Evolutionary conservation across 2,888 invertebrate species (phyloP), one percentile per base, ranked within the genome.

Genomic region (Cryptus armator): DNA sequence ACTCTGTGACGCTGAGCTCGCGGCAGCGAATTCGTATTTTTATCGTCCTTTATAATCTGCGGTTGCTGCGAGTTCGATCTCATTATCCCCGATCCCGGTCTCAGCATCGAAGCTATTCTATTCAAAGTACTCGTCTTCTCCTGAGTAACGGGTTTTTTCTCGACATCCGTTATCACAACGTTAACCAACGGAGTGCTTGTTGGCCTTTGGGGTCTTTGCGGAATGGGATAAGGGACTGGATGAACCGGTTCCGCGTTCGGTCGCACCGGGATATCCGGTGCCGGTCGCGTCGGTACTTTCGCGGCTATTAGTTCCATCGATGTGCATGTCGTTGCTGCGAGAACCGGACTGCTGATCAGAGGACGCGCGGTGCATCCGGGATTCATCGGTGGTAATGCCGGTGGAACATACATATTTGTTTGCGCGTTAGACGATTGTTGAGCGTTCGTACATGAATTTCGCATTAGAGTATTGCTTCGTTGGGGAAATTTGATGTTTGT

Each of bases 321-420:
- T 0, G 97, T 96, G 88, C 97, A 97, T 0, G 98, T 98, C 0
- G 98, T 98, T 2, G 96, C 96, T 92, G 97, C 97, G 74, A 98
- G 93, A 71, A 97, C 97, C 0, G 98, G 98, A 86, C 96, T 96
- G 7, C 97, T 97, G 87, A 98, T 98, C 10, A 97, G 95, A 0
- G 97, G 97, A 87, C 97, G 95, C 0, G 96, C 95, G 48, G 94
- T 95, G 59, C 95, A 95, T 4, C 95, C 95, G 0, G 95, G 95
- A 92, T 96, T 96, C 19, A 95, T 94, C 0, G 97, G 96, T 0
- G 97, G 96, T 85, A 96, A 94, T 0, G 95, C 95, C 0, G 96
- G 94, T 29, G 95, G 92, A 4, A 75, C 19, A 6, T 14, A 14
- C 12, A 10, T 24, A 29, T 84, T 66, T 32, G 51, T 87, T 6